phyloP scores from a whole-genome alignment of 2,888 invertebrate species.

The Gerris lacustris region DNA sequence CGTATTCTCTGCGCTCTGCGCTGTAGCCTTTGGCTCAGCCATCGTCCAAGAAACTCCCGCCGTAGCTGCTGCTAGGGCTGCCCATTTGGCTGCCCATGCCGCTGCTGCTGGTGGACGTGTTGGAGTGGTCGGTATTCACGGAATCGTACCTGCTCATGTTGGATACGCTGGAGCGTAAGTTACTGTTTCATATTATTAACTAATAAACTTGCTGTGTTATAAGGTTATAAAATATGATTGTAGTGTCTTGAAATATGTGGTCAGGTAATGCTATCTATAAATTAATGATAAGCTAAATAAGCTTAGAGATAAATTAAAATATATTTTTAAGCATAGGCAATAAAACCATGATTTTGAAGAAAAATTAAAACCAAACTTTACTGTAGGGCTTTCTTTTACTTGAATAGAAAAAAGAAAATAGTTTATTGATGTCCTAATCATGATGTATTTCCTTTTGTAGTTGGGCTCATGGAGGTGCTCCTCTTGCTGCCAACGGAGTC shows the following conservation, averaged over 20 bases:
- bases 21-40: constrained; percentile 33
- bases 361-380: no score
- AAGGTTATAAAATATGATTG: no score
- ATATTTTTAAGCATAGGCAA: no score
- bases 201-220: no score
- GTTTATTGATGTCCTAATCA: background rate
- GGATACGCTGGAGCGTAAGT: background rate
- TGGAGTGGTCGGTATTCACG: background rate
- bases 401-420: constrained; percentile 4
- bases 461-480: constrained; percentile 18
- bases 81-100: constrained; percentile 47
- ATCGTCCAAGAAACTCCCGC: constrained; percentile 49
- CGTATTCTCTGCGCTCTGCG: background rate
- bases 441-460: background rate
- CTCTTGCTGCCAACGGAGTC: background rate
- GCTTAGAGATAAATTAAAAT: background rate
- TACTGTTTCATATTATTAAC: no score
- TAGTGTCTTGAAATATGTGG: no score
- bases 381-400: constrained; percentile 13
- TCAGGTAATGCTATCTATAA: no score
- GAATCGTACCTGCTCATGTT: background rate
- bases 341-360: no score
- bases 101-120: constrained; percentile 1
- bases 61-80: constrained; percentile 47
- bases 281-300: constrained; percentile 16